These are phyloP conservation scores for Caenorhabditis inopinata DNA, from an alignment of 1,140 invertebrate species.

Conservation along the genomic window DNA sequence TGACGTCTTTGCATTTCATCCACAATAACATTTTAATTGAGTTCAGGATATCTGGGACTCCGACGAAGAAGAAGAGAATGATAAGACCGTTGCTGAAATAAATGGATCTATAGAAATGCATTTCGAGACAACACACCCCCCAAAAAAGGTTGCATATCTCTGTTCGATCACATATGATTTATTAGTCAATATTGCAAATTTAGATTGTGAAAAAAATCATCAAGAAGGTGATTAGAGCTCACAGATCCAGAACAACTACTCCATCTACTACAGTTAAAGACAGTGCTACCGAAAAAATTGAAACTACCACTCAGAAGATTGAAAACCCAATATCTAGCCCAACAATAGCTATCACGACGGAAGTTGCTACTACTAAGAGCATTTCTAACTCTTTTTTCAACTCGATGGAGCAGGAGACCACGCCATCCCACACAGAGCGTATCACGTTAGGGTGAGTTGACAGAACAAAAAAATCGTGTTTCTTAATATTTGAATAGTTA, in stretches of 20 bases:
- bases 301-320: background rate
- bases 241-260: conserved; percentile 1
- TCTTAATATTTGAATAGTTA: too few species aligned
- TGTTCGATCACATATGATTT: too few species aligned
- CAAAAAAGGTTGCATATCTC: conserved; percentile 16
- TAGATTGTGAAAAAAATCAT: conserved; percentile 22
- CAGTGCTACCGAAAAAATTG: background rate
- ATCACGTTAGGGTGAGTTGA: too few species aligned
- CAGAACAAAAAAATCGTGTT: too few species aligned
- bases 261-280: background rate
- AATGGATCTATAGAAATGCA: conserved; percentile 20
- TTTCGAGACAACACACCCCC: background rate
- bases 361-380: background rate
- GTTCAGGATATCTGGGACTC: conserved; percentile 40
- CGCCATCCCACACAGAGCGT: background rate
- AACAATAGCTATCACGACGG: background rate
- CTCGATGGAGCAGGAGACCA: background rate
- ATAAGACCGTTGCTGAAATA: conserved; percentile 20
- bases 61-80: conserved; percentile 28
- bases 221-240: conserved; percentile 34
- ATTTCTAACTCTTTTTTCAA: background rate
- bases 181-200: background rate
- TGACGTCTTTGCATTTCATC: background rate
- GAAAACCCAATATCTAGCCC: background rate
- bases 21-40: background rate